These are phyloP conservation scores for Gnathonemus echidnorhynchus DNA, from an alignment of 2,113 vertebrate genomes.

Conservation along the genomic window DNA sequence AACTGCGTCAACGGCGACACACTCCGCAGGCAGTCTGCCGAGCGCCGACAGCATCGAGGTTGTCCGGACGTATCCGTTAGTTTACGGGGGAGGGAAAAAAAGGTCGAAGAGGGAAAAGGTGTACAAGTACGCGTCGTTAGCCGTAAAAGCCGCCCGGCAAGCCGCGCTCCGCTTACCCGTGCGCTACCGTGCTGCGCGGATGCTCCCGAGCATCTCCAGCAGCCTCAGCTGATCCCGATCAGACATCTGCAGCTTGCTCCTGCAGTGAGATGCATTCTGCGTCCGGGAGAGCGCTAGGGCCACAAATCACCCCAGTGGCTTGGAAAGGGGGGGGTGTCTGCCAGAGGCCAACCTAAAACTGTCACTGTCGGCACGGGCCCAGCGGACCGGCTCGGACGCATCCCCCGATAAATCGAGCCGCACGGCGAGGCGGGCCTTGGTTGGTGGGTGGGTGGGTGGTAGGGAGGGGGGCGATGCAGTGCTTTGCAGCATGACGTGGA, in stretches of 20 bases:
- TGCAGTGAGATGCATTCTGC: neutral
- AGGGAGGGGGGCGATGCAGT: neutral
- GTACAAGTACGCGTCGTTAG: neutral
- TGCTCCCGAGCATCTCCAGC: neutral
- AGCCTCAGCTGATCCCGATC: neutral
- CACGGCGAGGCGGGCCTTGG: neutral
- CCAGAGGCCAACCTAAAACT: constrained; percentile 1
- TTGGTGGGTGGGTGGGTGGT: neutral
- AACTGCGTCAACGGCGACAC: neutral
- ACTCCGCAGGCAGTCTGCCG: neutral
- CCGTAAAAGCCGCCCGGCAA: neutral
- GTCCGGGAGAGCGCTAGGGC: neutral
- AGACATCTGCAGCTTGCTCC: neutral
- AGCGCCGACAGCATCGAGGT: neutral
- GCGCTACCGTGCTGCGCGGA: too few species aligned
- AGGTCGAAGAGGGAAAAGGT: neutral
- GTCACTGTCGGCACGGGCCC: neutral
- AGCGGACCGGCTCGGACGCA: neutral
- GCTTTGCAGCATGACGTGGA: neutral
- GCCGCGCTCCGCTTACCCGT: neutral
- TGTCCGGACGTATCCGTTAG: neutral
- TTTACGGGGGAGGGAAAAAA: neutral
- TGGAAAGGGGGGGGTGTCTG: neutral
- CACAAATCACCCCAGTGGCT: neutral
- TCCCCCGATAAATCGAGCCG: neutral